Evolutionary conservation across 1,140 invertebrate genomes (phyloP), one percentile per base, ranked within the genome.

Genomic region (Aplysia californica): DNA sequence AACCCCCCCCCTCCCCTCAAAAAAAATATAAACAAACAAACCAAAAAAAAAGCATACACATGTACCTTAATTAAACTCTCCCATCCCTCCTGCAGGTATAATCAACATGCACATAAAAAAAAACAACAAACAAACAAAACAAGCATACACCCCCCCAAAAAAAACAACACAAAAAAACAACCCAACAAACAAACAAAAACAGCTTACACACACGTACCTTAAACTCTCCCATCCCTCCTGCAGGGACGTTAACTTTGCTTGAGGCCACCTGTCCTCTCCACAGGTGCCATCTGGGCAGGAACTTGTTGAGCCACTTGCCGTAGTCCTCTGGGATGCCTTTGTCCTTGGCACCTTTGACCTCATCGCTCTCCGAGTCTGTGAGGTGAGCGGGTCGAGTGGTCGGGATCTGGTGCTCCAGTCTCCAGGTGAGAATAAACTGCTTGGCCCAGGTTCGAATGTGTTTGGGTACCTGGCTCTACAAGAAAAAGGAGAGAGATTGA

Each of bases 211-310:
- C 38, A 50, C 38, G 26, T 56, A 71, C 68, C 68, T 58, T 56
- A 21, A 56, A 71, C 15, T 71, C 44, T 56, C 26, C 68, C 26
- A 29, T 56, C 15, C 36, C 50, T 56, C 33, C 68, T n/a, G 23
- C 36, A 4, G 33, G 31, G 21, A 33, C 18, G 2, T 55, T 2
- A 2, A 31, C 29, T 21, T 55, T 55, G 26, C 55, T 26, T 1
- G 35, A 36, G 33, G 36, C 35, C 31, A 61, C 18, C 23, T 50
- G n/a, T 3, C 70, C 56, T 61, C 56, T 73, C 35, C 56, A 50
- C n/a, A 41, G n/a, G 23, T 73, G 70, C 70, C 70, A 73, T 41
- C 41, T 73, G 18, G n/a, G 10, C 33, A 73, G 70, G 41, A 61
- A 73, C n/a, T 23, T 36, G 1, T 39, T n/a, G 31, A 73, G 21